Base-by-base conservation (phyloP, 2,888 invertebrate genomes). In the Drosophila helvetica region DNA sequence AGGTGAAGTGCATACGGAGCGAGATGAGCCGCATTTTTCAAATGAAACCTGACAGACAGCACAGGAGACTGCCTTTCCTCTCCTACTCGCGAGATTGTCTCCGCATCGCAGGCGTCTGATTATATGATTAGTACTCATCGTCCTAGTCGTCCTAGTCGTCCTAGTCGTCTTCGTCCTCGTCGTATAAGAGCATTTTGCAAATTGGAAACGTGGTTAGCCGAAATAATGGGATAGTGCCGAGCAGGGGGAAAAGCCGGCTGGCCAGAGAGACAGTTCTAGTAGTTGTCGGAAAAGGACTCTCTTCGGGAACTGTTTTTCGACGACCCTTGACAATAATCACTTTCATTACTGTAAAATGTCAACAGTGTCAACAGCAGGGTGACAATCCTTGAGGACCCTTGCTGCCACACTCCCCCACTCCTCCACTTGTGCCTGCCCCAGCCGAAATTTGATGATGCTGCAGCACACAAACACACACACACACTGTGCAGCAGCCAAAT, bases 251-350 rank as follows among this genome's bases (percentile, higher is more conserved):
- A 18, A 43, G 17, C 33, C 25, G 27, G 33, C 12, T 46, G 38
- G 38, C 38, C 38, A 6, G 38, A 15, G 15, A 38, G 15, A 38
- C 15, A 46, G 30, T 48, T 38, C 22, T 48, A 17, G 48, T 22
- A 8, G 27, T 27, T 27, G 27, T 27, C 0, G 57, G 42, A 48
- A n/a, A 25, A 57, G 38, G 38, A 38, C 38, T 38, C 38, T 38
- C 52, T 50, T 67, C 50, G 43, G 47, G 51, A 50, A 33, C 70
- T 74, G 66, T 57, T 66, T 66, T 52, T 52, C 54, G 65, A 72
- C 65, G 79, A 74, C 88, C 77, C 84, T 78, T 76, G 87, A 76
- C 86, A 77, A 79, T 88, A 86, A 87, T 88, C 82, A 81, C 76
- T 86, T 78, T 78, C 76, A 81, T 81, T 79, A 79, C 82, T 69